These are phyloP conservation scores for Clarias gariepinus DNA, from an alignment of 2,113 vertebrate genomes.

Conservation along the genomic window DNA sequence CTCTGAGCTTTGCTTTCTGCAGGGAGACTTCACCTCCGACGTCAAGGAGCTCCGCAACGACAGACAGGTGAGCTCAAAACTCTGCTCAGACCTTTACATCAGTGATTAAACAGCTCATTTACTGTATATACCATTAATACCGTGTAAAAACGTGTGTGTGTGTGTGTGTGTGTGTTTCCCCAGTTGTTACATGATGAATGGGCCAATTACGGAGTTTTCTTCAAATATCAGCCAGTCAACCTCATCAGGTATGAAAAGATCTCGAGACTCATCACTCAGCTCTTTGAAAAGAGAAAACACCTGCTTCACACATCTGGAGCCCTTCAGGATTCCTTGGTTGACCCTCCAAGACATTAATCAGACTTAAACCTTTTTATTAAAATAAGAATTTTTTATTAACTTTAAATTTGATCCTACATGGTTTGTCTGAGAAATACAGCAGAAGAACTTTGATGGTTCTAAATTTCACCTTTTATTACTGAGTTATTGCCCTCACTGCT, in stretches of 20 bases:
- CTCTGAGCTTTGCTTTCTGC: slow-evolving; percentile 33
- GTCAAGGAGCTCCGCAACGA: slow-evolving; percentile 83
- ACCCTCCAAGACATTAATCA: neutral
- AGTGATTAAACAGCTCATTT: slow-evolving; percentile 28
- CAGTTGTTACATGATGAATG: slow-evolving; percentile 93
- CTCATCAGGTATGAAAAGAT: slow-evolving; percentile 85
- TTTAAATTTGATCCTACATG: neutral
- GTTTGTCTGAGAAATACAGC: neutral
- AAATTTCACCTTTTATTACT: neutral
- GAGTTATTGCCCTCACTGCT: neutral
- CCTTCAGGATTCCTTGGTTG: neutral
- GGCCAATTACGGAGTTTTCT: slow-evolving; percentile 94
- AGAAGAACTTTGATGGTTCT: neutral
- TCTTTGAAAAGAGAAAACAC: neutral
- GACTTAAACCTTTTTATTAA: neutral
- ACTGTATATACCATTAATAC: neutral
- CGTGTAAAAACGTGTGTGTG: neutral
- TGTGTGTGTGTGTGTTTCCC: slow-evolving; percentile 34
- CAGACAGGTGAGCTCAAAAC: slow-evolving; percentile 80
- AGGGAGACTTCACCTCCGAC: slow-evolving; percentile 86
- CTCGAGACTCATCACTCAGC: neutral
- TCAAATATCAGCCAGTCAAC: slow-evolving; percentile 94
- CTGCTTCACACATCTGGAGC: neutral
- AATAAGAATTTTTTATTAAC: neutral
- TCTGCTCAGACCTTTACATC: neutral